Evolutionary conservation across 2,888 invertebrate species (phyloP), one percentile per base, ranked within the genome.

Genomic region (Criorhina ranunculi): DNA sequence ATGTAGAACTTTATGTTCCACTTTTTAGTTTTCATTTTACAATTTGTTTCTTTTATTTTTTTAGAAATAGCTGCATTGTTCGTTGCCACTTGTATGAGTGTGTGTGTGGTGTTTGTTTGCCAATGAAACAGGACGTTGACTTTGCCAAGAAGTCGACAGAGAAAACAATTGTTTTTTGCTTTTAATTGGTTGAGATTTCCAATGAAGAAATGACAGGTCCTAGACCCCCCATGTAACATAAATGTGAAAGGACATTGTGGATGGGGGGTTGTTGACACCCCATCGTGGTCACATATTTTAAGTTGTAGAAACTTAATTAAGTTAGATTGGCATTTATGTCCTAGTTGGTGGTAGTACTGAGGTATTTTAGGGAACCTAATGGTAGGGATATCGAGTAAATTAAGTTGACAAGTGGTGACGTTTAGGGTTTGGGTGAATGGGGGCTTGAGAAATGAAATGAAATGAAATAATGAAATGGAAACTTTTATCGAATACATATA

Each of bases 41-140:
- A 59, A 35, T 31, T 37, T 59, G 5, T 5, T 33, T 19, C 31
- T 15, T 40, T 33, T 19, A n/a, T 64, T 78, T 29, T 72, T 59
- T 12, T 15, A 8, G 24, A 19, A 62, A 55, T 9, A 44, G 29
- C 49, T 33, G 17, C 19, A 42, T 64, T 35, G 44, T 66, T 8
- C 12, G 24, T 57, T 51, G 42, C 24, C 4, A 24, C 24, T 24
- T 17, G n/a, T 51, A 40, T 11, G 35, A 37, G 60, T 35, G 15
- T 53, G 44, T 40, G 9, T 12, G n/a, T 3, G 17, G 33, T 59
- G 75, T 64, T 62, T 35, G 57, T 62, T 64, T 46, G 51, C 78
- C 60, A 80, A 85, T 79, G 55, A 79, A 85, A 69, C 57, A 69
- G 70, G 85, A 64, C 85, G 62, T 75, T 85, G 85, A 85, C 85